phyloP scores from a whole-genome alignment of 1,140 invertebrate species.

The Nephila pilipes region DNA sequence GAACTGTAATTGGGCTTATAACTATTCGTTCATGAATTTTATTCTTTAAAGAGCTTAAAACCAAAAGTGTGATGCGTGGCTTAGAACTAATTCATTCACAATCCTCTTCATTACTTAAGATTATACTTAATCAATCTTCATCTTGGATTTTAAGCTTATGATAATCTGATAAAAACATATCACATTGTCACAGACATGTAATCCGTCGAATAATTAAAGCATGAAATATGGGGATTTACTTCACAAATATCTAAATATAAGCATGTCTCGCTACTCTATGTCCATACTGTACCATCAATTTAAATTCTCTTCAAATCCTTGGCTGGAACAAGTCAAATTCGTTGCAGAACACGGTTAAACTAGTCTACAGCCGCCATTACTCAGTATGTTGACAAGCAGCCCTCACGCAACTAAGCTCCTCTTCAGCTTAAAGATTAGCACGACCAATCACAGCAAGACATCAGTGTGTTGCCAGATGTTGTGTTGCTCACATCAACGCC shows the following conservation, averaged over 20 bases:
- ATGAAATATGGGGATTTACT: not conserved
- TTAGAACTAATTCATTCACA: no score
- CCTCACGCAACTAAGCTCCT: slow-evolving; percentile 67
- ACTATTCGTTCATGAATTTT: no score
- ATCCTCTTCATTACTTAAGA: no score
- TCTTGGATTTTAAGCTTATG: not conserved
- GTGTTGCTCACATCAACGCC: slow-evolving; percentile 69
- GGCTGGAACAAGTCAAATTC: slow-evolving; percentile 55
- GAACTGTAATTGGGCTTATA: no score
- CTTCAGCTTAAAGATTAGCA: slow-evolving; percentile 38
- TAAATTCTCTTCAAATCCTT: slow-evolving; percentile 20
- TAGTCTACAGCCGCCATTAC: slow-evolving; percentile 43
- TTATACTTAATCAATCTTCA: no score
- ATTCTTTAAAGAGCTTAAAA: no score
- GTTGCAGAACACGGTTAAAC: not conserved
- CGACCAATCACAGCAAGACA: slow-evolving; percentile 57
- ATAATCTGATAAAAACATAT: not conserved
- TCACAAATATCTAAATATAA: not conserved
- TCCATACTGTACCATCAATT: slow-evolving; percentile 20
- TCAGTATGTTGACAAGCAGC: slow-evolving; percentile 60
- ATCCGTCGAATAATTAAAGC: not conserved
- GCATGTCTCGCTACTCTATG: not conserved
- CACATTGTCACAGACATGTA: not conserved
- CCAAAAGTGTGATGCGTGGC: no score
- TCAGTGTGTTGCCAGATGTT: slow-evolving; percentile 72